A percentile compares a stretch with the other conserved stretches of the same genome.
Evolutionary conservation across 2,888 invertebrate species (phyloP).

Genomic region (Hedya salicella): DNA sequence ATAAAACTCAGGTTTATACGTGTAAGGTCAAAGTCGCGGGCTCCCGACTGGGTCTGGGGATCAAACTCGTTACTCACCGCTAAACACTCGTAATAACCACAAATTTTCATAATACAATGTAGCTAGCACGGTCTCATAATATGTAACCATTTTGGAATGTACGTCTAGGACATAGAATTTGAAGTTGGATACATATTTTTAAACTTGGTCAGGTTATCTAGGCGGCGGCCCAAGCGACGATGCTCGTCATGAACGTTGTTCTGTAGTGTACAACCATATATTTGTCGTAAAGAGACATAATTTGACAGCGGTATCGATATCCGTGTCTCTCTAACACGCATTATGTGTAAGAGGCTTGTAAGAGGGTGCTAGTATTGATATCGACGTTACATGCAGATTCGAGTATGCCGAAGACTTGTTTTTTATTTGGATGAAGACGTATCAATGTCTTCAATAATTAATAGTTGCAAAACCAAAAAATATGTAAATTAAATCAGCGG

Average conservation of each 20-base stretch:
- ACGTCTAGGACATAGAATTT: background rate
- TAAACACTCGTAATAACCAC: conserved; percentile 14
- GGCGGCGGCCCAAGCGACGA: background rate
- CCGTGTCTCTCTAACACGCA: background rate
- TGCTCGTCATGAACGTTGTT: background rate
- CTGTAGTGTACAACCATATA: background rate
- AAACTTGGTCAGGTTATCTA: background rate
- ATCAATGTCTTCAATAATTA: too few relatives aligned
- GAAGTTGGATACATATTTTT: background rate
- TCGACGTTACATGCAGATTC: too few relatives aligned
- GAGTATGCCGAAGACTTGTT: too few relatives aligned
- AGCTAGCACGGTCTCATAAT: background rate
- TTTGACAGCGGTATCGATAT: background rate
- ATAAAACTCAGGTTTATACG: conserved; percentile 14
- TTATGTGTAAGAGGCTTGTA: background rate
- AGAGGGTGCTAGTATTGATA: background rate
- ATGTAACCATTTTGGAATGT: background rate
- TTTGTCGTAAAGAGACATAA: background rate
- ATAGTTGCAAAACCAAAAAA: too few relatives aligned
- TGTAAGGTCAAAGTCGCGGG: background rate
- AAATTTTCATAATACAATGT: conserved; percentile 42
- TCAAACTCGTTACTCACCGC: conserved; percentile 17
- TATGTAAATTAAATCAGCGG: too few relatives aligned
- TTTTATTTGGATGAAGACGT: too few relatives aligned
- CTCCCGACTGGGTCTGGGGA: background rate